Evolutionary conservation across 64 coral and sea anemone genomes (phyloP).

Genomic region (Anthopleura sola): DNA sequence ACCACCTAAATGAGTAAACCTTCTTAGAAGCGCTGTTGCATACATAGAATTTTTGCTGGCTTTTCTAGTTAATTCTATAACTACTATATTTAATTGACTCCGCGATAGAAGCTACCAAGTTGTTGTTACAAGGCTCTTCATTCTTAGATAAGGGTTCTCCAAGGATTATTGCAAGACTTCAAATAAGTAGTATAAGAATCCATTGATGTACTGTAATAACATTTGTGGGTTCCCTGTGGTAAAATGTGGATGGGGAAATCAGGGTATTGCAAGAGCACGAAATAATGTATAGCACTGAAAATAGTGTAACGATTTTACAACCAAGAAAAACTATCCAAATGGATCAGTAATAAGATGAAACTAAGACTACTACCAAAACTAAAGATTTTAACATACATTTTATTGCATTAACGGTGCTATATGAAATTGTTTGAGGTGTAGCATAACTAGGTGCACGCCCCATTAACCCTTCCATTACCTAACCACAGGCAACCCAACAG

Average conservation of each 20-base stretch:
- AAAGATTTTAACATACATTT: too few relatives aligned
- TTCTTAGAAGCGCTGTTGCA: conserved; percentile 8
- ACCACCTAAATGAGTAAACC: background rate
- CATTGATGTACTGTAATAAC: too few relatives aligned
- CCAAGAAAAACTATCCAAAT: too few relatives aligned
- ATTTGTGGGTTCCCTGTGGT: background rate
- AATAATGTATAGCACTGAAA: too few relatives aligned
- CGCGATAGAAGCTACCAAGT: background rate
- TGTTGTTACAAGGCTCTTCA: conserved; percentile 10
- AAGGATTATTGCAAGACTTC: background rate
- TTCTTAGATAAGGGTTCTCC: background rate
- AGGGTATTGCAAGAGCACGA: background rate
- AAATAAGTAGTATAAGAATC: background rate
- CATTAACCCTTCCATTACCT: background rate
- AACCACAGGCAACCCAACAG: background rate
- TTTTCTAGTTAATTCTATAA: conserved; percentile 15
- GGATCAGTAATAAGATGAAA: too few relatives aligned
- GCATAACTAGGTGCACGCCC: background rate
- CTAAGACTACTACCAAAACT: too few relatives aligned
- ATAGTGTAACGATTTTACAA: too few relatives aligned
- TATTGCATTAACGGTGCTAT: too few relatives aligned
- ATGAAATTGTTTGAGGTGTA: background rate
- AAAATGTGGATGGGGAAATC: background rate
- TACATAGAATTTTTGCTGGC: conserved; percentile 17
- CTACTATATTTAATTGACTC: conserved; percentile 1